Evolutionary conservation across 1,140 invertebrate species (phyloP).

Genomic region (Globodera ellingtonae): DNA sequence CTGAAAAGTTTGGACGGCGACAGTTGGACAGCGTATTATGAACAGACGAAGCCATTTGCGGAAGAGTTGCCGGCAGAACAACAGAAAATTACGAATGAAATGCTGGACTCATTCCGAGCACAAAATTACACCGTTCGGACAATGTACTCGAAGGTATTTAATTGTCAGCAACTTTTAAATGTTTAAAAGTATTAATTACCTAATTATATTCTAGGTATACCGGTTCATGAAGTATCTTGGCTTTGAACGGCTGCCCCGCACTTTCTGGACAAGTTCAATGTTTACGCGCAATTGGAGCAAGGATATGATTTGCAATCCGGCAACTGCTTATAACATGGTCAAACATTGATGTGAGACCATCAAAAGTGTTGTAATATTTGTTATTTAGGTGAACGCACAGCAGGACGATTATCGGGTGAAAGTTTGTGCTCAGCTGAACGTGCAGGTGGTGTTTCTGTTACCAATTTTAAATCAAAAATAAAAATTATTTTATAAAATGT

Average conservation of each 20-base stretch:
- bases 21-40: constrained; percentile 42
- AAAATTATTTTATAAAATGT: too few species aligned
- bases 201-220: constrained; percentile 40
- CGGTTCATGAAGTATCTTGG: constrained; percentile 53
- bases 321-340: constrained; percentile 53
- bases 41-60: constrained; percentile 51
- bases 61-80: constrained; percentile 28
- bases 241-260: constrained; percentile 47
- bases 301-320: constrained; percentile 58
- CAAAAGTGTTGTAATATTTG: neutral
- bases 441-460: neutral
- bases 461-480: too few species aligned
- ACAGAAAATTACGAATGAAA: constrained; percentile 43
- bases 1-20: constrained; percentile 45
- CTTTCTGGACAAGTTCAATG: constrained; percentile 52
- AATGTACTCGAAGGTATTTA: constrained; percentile 49
- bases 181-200: constrained; percentile 18
- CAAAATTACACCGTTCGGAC: constrained; percentile 45
- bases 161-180: neutral
- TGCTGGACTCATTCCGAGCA: constrained; percentile 43
- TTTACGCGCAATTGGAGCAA: constrained; percentile 54
- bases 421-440: constrained; percentile 23
- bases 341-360: neutral
- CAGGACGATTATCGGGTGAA: constrained; percentile 39
- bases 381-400: constrained; percentile 13